These are phyloP conservation scores for Mareca strepera DNA, from an alignment of 2,797 vertebrate species.

Conservation along the genomic window DNA sequence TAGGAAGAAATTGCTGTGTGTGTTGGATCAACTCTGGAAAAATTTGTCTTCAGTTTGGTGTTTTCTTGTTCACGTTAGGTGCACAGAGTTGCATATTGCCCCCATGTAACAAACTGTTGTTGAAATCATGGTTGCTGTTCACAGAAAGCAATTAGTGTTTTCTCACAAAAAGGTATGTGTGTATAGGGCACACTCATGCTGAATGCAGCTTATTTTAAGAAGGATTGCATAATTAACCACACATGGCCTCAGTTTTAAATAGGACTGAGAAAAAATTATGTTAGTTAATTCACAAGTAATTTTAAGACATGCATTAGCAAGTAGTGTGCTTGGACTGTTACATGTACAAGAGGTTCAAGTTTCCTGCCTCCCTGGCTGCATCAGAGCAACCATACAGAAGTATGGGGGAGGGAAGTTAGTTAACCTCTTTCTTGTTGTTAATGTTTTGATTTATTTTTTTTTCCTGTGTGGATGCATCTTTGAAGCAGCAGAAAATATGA, in stretches of 20 bases:
- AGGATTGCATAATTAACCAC: neutral
- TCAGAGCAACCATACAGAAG: neutral
- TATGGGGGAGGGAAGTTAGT: neutral
- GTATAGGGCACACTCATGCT: fast-evolving
- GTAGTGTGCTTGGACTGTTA: neutral
- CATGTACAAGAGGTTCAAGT: neutral
- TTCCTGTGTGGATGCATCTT: neutral
- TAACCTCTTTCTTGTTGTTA: neutral
- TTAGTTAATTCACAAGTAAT: neutral
- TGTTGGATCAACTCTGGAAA: neutral
- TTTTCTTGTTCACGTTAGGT: neutral
- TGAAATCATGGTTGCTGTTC: neutral
- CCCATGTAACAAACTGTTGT: neutral
- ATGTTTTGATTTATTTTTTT: neutral
- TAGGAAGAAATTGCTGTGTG: neutral
- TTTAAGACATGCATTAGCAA: neutral
- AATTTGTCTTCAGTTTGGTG: neutral
- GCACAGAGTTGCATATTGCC: neutral
- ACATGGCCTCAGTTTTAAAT: neutral
- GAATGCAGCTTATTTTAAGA: neutral
- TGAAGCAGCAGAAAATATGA: slow-evolving; percentile 21
- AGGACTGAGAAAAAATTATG: neutral
- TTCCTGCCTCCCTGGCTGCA: neutral
- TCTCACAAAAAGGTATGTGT: neutral
- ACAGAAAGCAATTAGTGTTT: neutral